Evolutionary conservation across 2,797 vertebrate species (phyloP), one percentile per base, ranked within the genome.

Genomic region (Staurois parvus): DNA sequence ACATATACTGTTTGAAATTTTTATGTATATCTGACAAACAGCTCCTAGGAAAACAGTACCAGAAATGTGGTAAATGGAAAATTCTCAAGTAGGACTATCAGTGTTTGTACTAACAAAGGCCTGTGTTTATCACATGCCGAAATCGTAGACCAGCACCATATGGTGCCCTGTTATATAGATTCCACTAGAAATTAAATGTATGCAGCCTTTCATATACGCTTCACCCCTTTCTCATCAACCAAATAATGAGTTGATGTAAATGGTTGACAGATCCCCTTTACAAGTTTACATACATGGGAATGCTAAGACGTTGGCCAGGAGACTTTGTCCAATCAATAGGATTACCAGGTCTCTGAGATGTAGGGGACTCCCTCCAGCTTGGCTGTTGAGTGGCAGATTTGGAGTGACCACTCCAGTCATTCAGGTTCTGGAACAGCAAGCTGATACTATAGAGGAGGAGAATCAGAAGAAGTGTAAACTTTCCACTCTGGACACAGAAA

Each of bases 1-100:
- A 26, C n/a, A 70, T 70, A 56, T 10, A 80, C 29, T 21, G 13
- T 26, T 69, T 26, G 24, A 80, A 52, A 48, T 80, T 48, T 80
- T 52, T 56, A 56, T 48, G 42, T 19, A 34, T 59, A 34, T 45
- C 32, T 59, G 56, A 56, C 32, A 68, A 80, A 34, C 45, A 10
- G 30, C 10, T 70, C 24, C 26, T 37, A 70, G 72, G n/a, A 17
- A 69, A 56, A 28, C 28, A 24, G 28, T 26, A 19, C 4, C 62
- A 42, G 42, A 17, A 24, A 32, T 37, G 11, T 15, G 12, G 45
- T 32, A 13, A 34, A 80, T 59, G 78, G 78, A 80, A 80, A 70
- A 37, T 80, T 68, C 29, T 32, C 10, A 32, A 52, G 45, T 40
- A 78, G 62, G 34, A 64, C 37, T 79, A 66, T 29, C 45, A 67